Base-by-base conservation (phyloP, 2,797 vertebrate genomes). In the Anolis apletophallus region DNA sequence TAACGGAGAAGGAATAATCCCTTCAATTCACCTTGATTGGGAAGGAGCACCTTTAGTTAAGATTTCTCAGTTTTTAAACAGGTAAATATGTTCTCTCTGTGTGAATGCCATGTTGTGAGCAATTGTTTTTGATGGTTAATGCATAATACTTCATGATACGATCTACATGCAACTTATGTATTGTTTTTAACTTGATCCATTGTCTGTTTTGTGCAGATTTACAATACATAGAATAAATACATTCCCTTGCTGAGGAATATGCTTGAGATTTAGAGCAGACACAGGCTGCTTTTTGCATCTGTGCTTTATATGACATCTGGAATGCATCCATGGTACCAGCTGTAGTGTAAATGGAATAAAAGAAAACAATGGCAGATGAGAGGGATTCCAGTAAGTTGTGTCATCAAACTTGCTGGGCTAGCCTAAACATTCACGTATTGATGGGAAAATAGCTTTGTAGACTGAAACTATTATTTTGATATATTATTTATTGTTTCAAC, bases 231-330 rank as follows among this genome's bases (percentile, higher is more conserved):
- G 80, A 82, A 83, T 82, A 73, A 73, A 83, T 29, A n/a, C 32
- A 73, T 16, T 71, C 61, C 68, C 74, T 40, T 85, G 46, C 86
- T 52, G 87, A 84, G 85, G 88, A 88, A 91, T 92, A 86, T 80
- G 83, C 23, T 71, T 90, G 80, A 84, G 77, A 76, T 69, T 26
- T 92, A 87, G 82, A 88, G 90, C 89, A 88, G 86, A 80, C 84
- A 83, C 72, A 83, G 88, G 71, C 80, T 67, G 59, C 77, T 88
- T 92, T 91, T 91, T 94, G 90, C 91, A 93, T 93, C 91, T 95
- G 91, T 89, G 84, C 74, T 95, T 93, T 92, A 91, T 83, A 79
- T 90, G 90, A 93, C 93, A 94, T 94, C 94, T 95, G 94, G 93
- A 89, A 92, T 92, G 85, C 59, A 92, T 94, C 83, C 88, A 87